phyloP scores from a whole-genome alignment of 2,113 vertebrate species.

The Budorcas taxicolor region DNA sequence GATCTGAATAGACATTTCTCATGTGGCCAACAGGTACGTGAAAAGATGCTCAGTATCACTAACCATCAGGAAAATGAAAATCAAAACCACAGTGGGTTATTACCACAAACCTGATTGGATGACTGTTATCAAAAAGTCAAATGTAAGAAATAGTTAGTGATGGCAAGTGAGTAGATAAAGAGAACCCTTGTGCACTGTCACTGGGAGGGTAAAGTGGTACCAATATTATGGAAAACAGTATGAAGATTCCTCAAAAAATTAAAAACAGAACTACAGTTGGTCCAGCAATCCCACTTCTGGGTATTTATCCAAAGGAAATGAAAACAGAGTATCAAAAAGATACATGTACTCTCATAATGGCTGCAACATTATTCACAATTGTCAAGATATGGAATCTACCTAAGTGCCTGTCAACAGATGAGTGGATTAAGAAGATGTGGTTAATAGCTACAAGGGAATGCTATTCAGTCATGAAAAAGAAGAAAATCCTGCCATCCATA shows the following conservation, averaged over 20 bases:
- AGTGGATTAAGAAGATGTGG: not conserved
- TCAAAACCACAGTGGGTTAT: not conserved
- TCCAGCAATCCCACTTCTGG: not conserved
- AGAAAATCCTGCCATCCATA: not conserved
- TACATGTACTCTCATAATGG: not conserved
- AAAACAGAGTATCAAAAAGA: not conserved
- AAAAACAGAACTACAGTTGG: not conserved
- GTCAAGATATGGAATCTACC: not conserved
- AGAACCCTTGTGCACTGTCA: not conserved
- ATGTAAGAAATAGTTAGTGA: not conserved
- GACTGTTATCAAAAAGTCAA: not conserved
- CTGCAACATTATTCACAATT: not conserved
- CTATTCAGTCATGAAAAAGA: not conserved
- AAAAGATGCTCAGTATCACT: not conserved
- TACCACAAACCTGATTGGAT: not conserved
- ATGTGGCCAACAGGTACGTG: not conserved
- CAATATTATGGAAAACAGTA: not conserved
- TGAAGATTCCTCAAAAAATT: not conserved
- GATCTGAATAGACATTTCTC: not conserved
- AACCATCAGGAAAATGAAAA: not conserved
- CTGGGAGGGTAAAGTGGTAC: not conserved
- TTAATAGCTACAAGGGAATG: not conserved
- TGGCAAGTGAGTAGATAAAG: not conserved
- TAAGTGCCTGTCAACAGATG: not conserved
- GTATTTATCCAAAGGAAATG: not conserved